Conservation (phyloP, 1,140 invertebrate genomes). For the Aphelenchoides avenae region DNA sequence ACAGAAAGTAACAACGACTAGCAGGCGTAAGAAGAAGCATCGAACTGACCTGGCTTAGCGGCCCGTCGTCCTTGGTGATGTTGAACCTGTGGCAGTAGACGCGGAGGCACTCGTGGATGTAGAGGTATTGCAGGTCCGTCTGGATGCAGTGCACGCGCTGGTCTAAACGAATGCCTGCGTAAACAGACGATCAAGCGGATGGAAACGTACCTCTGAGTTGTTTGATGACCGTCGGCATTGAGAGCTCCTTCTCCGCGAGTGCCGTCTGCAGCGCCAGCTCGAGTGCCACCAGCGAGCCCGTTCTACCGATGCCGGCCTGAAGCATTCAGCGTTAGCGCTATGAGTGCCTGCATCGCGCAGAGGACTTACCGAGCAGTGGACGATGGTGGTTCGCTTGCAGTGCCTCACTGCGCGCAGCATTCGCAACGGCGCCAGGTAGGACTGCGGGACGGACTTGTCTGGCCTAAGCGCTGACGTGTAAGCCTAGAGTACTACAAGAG, state of each 20-base stretch:
- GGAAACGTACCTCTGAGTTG: conserved; percentile 15
- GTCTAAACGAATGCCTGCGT: conserved; percentile 1
- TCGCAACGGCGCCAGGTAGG: conserved; percentile 18
- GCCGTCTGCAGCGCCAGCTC: conserved; percentile 3
- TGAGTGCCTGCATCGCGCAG: too few relatives aligned
- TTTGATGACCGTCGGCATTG: conserved; percentile 18
- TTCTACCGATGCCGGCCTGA: conserved; percentile 24
- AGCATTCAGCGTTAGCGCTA: too few relatives aligned
- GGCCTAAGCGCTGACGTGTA: too few relatives aligned
- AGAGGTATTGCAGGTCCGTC: conserved; percentile 23
- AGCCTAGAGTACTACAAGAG: too few relatives aligned
- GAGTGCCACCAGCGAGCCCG: too few relatives aligned
- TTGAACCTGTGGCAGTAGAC: too few relatives aligned
- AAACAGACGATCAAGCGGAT: not conserved
- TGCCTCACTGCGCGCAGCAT: conserved; percentile 12
- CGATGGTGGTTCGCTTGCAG: conserved; percentile 8
- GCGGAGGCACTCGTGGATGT: conserved; percentile 5
- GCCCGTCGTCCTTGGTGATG: too few relatives aligned
- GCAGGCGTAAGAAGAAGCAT: too few relatives aligned
- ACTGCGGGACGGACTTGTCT: conserved; percentile 23
- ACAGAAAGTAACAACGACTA: too few relatives aligned
- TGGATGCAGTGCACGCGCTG: conserved; percentile 21
- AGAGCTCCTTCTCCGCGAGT: conserved; percentile 1
- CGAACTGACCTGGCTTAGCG: too few relatives aligned
- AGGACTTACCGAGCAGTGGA: conserved; percentile 21